phyloP scores from a whole-genome alignment of 2,888 invertebrate species.

The Hylaea fasciaria region DNA sequence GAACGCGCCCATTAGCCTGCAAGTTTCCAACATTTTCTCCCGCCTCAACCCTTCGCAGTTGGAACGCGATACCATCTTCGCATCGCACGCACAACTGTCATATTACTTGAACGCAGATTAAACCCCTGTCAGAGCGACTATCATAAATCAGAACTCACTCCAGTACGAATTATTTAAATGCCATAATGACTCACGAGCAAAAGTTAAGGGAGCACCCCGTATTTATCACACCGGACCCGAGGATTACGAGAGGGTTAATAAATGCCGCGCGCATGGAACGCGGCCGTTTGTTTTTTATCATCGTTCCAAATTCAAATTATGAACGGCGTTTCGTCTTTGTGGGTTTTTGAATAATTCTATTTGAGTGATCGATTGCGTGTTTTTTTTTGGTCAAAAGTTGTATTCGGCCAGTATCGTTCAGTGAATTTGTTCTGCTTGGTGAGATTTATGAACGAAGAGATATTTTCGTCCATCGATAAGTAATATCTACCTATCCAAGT shows the following conservation, averaged over 20 bases:
- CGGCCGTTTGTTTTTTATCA: constrained; percentile 76
- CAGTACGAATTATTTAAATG: constrained; percentile 82
- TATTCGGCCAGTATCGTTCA: constrained; percentile 43
- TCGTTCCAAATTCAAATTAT: constrained; percentile 75
- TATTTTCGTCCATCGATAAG: too few species aligned
- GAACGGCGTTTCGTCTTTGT: constrained; percentile 68
- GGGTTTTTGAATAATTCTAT: constrained; percentile 51
- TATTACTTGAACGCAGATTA: constrained; percentile 59
- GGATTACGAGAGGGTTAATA: constrained; percentile 78
- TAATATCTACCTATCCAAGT: too few species aligned
- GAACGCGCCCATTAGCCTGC: constrained; percentile 17
- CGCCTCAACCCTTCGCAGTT: constrained; percentile 36
- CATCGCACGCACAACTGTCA: constrained; percentile 52
- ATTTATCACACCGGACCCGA: constrained; percentile 75
- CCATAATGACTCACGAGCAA: constrained; percentile 82
- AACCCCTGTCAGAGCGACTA: constrained; percentile 68
- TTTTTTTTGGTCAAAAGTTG: constrained; percentile 36
- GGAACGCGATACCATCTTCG: constrained; percentile 39
- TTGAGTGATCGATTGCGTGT: constrained; percentile 53
- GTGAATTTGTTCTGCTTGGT: constrained; percentile 4
- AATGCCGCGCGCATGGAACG: constrained; percentile 65
- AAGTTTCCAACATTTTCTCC: constrained; percentile 22
- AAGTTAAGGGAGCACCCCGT: constrained; percentile 70
- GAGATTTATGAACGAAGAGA: too few species aligned
- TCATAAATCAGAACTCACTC: constrained; percentile 76